Base-by-base conservation (phyloP, 1,140 invertebrate genomes). In the Drosophila mayri region DNA sequence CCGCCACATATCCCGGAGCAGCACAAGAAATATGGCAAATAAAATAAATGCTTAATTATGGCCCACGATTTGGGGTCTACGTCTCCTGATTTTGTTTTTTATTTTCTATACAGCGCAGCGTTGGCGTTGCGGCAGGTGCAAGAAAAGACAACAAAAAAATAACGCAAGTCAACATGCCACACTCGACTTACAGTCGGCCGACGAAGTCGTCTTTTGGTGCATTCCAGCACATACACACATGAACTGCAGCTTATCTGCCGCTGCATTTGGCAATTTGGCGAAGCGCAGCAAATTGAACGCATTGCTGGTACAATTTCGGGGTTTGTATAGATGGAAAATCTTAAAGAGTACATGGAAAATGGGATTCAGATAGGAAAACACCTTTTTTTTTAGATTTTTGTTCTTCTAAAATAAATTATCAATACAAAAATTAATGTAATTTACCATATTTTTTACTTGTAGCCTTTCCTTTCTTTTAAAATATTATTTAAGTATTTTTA, bases 21-120 rank as follows among this genome's bases (percentile, higher is more conserved):
- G 55, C 68, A 52, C 70, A 86, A 90, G 65, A 88, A 88, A 90
- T 87, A 84, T 84, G 85, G 85, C 84, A 88, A 88, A 88, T 90
- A 88, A 88, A 88, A 88, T 88, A 88, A 88, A 84, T 88, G 84
- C 84, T 88, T 90, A 90, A 88, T 90, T 88, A 88, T 90, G 81
- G 80, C 76, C 73, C 64, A 78, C 71, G 73, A 65, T 68, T 76
- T 70, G 83, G 70, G 75, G 83, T 75, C 65, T 72, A 81, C 65
- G 75, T 78, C 64, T 78, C 52, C 67, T 72, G 52, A 50, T 68
- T 70, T 43, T 32, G 52, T 57, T 61, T 70, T 43, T 25, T 40
- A n/a, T 67, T 41, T 30, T 71, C 16, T 16, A 38, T 58, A 46
- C 47, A 50, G 44, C 41, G 43, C 50, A 74, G 66, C 76, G 79